These are phyloP conservation scores for Andrena cerasifolii DNA, from an alignment of 1,140 invertebrate genomes.

Conservation along the genomic window DNA sequence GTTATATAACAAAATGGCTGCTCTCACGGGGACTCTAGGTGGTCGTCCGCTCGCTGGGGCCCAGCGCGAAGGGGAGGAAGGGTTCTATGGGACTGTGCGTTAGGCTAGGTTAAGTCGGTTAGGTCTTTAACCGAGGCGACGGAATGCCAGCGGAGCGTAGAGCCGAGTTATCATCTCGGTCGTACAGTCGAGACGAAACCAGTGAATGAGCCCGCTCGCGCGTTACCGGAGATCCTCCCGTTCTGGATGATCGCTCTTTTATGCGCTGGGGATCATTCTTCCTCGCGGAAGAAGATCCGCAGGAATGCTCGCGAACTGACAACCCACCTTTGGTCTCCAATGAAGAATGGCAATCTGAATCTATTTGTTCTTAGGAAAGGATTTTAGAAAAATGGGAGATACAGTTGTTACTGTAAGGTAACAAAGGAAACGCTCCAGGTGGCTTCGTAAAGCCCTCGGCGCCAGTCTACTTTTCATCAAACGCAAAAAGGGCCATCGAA, in stretches of 20 bases:
- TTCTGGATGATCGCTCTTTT: constrained; percentile 31
- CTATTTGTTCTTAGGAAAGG: too few relatives aligned
- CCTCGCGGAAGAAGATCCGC: not conserved
- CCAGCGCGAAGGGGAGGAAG: constrained; percentile 57
- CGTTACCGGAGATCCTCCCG: constrained; percentile 3
- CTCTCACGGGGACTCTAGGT: constrained; percentile 22
- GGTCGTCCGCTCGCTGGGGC: not conserved
- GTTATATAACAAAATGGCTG: constrained; percentile 72
- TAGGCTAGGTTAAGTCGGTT: constrained; percentile 66
- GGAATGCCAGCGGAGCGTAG: constrained; percentile 54
- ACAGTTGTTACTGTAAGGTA: too few relatives aligned
- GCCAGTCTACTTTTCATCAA: not conserved
- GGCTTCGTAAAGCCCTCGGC: too few relatives aligned
- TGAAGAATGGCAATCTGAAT: too few relatives aligned
- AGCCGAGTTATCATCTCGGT: constrained; percentile 55
- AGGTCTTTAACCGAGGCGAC: constrained; percentile 70
- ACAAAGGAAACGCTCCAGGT: too few relatives aligned
- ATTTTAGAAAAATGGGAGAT: too few relatives aligned
- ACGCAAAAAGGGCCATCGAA: not conserved
- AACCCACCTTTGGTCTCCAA: too few relatives aligned
- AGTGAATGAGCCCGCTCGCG: constrained; percentile 47
- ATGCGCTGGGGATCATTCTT: not conserved
- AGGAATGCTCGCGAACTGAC: too few relatives aligned
- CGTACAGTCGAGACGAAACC: constrained; percentile 21
- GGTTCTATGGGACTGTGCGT: constrained; percentile 56